A percentile compares a stretch with the other conserved stretches of the same genome.
These are phyloP conservation scores for Sarcophaga peregrina DNA, from an alignment of 1,140 invertebrate genomes.

Conservation along the genomic window DNA sequence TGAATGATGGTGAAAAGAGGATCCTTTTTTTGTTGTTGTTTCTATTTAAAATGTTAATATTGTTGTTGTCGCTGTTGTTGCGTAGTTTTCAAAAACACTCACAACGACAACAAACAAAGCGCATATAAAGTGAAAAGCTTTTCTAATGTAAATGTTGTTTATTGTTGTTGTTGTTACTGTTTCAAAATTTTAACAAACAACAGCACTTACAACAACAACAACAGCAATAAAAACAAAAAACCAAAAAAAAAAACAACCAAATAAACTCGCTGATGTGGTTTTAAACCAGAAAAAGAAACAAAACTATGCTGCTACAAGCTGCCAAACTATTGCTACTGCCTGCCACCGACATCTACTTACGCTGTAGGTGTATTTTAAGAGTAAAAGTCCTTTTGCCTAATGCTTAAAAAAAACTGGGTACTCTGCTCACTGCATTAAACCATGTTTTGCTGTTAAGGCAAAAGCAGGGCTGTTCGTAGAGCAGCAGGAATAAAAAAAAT, in stretches of 20 bases:
- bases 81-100: neutral
- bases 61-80: neutral
- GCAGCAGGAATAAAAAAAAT: neutral
- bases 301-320: neutral
- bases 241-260: neutral
- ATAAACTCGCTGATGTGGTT: constrained; percentile 12
- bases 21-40: neutral
- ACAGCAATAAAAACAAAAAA: neutral
- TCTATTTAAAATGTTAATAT: neutral
- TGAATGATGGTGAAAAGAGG: constrained; percentile 1
- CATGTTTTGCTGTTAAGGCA: neutral
- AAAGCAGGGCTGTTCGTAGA: neutral
- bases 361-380: constrained; percentile 8
- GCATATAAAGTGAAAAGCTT: neutral
- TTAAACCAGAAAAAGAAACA: neutral
- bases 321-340: no score
- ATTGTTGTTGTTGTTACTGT: constrained; percentile 6
- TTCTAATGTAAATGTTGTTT: neutral
- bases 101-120: neutral
- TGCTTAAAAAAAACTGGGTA: neutral
- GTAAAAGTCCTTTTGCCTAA: neutral
- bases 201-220: neutral
- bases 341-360: neutral
- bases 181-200: neutral
- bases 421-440: neutral